A percentile compares a stretch with the other conserved stretches of the same genome.
Conservation (phyloP, 1,140 invertebrate genomes). For the Rhagoletis pomonella region DNA sequence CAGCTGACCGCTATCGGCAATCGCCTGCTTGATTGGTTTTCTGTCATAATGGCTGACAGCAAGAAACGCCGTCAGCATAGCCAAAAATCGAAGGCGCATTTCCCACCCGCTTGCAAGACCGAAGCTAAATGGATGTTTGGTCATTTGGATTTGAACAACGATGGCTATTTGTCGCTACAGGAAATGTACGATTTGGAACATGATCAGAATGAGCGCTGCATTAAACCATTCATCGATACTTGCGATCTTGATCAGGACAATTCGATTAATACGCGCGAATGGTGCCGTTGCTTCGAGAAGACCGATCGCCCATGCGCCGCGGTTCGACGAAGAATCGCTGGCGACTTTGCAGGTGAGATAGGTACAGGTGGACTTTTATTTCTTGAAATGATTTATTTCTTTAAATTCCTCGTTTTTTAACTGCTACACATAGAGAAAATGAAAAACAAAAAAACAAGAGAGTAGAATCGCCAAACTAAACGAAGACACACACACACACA, state of each 20-base stretch:
- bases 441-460: background rate
- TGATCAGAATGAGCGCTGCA: conserved; percentile 88
- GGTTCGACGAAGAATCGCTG: conserved; percentile 83
- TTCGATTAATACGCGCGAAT: conserved; percentile 87
- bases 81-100: conserved; percentile 78
- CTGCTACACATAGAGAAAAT: conserved; percentile 1
- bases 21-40: conserved; percentile 94
- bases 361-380: conserved; percentile 71
- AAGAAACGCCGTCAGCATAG: conserved; percentile 72
- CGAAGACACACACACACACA: background rate
- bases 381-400: conserved; percentile 53
- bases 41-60: conserved; percentile 89
- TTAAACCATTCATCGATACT: conserved; percentile 93
- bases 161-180: conserved; percentile 85
- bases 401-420: conserved; percentile 49
- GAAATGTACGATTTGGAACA: conserved; percentile 91
- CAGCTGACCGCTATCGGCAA: conserved; percentile 91
- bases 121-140: conserved; percentile 97
- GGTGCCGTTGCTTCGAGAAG: conserved; percentile 93
- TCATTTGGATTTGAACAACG: conserved; percentile 89
- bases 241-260: conserved; percentile 88
- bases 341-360: conserved; percentile 74
- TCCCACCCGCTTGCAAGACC: conserved; percentile 87
- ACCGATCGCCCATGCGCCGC: conserved; percentile 89
- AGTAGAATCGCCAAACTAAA: background rate